Percentiles rank a stretch among this genome's conserved stretches.
These are phyloP conservation scores for Bufo bufo DNA, from an alignment of 2,113 vertebrate species.

Conservation along the genomic window DNA sequence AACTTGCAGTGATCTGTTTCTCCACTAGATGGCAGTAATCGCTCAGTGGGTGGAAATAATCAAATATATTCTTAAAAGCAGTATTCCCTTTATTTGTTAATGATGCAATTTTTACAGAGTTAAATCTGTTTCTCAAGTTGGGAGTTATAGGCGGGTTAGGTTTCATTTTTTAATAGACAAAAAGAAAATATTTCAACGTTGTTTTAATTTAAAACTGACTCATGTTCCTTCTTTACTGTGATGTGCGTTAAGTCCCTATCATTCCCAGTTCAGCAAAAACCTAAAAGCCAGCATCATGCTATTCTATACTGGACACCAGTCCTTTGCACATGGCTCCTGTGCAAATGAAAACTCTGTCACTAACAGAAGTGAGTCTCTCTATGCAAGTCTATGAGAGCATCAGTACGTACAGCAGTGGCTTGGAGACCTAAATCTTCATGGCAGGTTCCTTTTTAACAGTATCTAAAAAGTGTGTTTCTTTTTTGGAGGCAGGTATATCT, in stretches of 20 bases:
- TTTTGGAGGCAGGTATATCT: too few species aligned
- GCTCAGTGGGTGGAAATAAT: neutral
- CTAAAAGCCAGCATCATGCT: neutral
- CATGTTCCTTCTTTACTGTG: neutral
- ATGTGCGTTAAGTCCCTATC: neutral
- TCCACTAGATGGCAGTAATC: slow-evolving; percentile 19
- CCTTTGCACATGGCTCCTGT: too few species aligned
- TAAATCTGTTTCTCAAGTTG: neutral
- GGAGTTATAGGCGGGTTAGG: neutral
- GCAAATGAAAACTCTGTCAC: too few species aligned
- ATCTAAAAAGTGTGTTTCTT: too few species aligned
- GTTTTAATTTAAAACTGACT: neutral
- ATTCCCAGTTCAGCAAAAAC: neutral
- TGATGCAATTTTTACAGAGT: neutral
- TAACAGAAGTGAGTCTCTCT: too few species aligned
- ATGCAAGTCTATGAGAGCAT: too few species aligned
- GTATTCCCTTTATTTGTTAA: neutral
- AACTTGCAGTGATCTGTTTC: neutral
- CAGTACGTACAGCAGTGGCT: too few species aligned
- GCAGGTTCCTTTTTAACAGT: too few species aligned
- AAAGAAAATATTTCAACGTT: neutral
- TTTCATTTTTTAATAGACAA: neutral
- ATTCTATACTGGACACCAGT: too few species aligned
- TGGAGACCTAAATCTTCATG: too few species aligned
- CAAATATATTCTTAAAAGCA: neutral